Evolutionary conservation across 2,797 vertebrate genomes (phyloP).

Genomic region (Cyclopterus lumpus): DNA sequence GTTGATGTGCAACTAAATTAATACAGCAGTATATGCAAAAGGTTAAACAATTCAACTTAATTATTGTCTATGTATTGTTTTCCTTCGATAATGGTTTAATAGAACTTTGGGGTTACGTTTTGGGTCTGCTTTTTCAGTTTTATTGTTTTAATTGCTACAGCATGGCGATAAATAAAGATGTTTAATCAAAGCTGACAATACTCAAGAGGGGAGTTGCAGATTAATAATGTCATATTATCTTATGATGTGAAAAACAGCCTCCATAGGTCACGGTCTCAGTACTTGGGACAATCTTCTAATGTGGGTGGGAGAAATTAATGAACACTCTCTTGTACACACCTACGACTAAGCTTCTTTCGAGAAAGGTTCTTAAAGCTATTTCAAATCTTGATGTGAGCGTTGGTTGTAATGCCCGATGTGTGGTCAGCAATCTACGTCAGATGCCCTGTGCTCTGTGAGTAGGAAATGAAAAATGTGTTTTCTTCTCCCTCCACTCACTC

Average conservation of each 20-base stretch:
- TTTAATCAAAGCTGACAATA: conserved; percentile 31
- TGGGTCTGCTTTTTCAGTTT: no score
- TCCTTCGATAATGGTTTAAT: conserved; percentile 12
- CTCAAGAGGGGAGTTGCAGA: not conserved
- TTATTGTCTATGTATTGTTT: conserved; percentile 4
- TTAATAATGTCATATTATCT: conserved; percentile 17
- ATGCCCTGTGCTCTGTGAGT: conserved; percentile 12
- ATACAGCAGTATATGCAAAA: not conserved
- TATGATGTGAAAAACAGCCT: not conserved
- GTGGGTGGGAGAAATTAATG: conserved; percentile 15
- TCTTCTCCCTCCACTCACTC: conserved; percentile 6
- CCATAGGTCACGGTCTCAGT: not conserved
- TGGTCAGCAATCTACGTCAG: conserved; percentile 36
- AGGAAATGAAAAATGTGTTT: conserved; percentile 12
- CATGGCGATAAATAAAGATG: conserved; percentile 18
- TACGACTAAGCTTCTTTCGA: conserved; percentile 21
- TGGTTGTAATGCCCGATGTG: conserved; percentile 33
- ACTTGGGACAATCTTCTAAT: conserved; percentile 5
- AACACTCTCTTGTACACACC: conserved; percentile 14
- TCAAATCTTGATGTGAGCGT: conserved; percentile 11
- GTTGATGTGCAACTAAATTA: not conserved
- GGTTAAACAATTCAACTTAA: conserved; percentile 5
- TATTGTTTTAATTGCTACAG: conserved; percentile 21
- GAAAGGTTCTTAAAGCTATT: conserved; percentile 26
- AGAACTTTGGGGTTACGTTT: conserved; percentile 24